Evolutionary conservation across 30 jellyfish, hydroid and myxozoan species (phyloP).

Genomic region (Turritopsis dohrnii): DNA sequence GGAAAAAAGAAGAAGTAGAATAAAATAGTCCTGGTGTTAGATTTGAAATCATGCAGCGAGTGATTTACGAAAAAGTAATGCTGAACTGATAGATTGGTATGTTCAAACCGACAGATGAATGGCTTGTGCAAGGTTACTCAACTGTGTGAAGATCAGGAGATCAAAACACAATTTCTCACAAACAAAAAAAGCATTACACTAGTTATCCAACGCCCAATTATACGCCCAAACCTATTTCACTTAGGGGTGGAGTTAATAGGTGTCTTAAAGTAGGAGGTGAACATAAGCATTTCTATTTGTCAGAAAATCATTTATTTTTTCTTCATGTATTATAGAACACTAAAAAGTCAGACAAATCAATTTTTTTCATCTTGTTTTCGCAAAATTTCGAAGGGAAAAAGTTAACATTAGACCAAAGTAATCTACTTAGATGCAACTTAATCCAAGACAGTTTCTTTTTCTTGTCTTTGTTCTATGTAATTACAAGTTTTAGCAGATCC

Average conservation of each 20-base stretch:
- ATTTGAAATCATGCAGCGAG: neutral
- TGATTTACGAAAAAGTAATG: neutral
- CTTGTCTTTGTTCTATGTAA: neutral
- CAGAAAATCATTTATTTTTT: no score
- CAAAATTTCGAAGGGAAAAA: neutral
- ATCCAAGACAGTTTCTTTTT: neutral
- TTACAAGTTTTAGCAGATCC: neutral
- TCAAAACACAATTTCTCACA: neutral
- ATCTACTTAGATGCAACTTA: neutral
- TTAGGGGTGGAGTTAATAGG: no score
- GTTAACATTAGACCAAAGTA: neutral
- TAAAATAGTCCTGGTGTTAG: neutral
- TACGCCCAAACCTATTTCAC: no score
- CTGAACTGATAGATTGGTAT: neutral
- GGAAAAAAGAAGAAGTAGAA: neutral
- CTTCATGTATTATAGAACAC: no score
- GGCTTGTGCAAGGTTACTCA: neutral
- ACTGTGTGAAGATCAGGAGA: neutral
- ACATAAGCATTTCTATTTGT: no score
- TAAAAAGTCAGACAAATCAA: neutral
- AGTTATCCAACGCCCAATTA: no score
- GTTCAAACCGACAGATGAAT: neutral
- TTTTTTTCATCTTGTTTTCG: neutral
- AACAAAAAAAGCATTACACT: no score
- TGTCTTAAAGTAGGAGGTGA: no score